Evolutionary conservation across 2,797 vertebrate species (phyloP).

Genomic region (Amphiprion clarkii): DNA sequence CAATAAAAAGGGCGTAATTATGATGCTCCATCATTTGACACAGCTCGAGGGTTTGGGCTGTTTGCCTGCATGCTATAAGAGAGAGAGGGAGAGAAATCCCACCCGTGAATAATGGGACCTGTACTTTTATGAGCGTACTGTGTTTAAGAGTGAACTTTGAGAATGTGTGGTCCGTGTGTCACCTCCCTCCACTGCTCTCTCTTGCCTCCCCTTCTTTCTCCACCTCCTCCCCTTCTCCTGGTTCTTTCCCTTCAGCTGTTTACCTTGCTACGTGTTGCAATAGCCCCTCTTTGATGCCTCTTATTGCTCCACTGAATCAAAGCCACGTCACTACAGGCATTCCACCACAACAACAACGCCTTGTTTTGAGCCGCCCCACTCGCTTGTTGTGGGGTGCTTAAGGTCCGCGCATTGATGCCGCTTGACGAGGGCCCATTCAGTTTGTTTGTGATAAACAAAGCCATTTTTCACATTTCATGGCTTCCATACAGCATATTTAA

Average conservation of each 20-base stretch:
- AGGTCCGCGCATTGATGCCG: slow-evolving; percentile 28
- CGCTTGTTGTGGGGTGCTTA: slow-evolving; percentile 47
- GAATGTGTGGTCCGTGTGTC: slow-evolving; percentile 86
- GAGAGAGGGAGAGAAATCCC: slow-evolving; percentile 75
- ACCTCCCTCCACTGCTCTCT: slow-evolving; percentile 54
- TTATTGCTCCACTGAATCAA: slow-evolving; percentile 59
- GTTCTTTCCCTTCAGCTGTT: slow-evolving; percentile 66
- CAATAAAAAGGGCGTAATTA: slow-evolving; percentile 88
- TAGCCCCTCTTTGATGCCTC: slow-evolving; percentile 58
- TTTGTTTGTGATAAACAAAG: slow-evolving; percentile 69
- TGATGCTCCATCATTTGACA: slow-evolving; percentile 87
- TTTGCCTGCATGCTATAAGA: slow-evolving; percentile 69
- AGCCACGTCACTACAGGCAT: slow-evolving; percentile 62
- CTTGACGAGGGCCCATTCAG: slow-evolving; percentile 55
- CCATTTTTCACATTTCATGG: slow-evolving; percentile 62
- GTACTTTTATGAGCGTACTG: slow-evolving; percentile 79
- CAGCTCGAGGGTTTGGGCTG: slow-evolving; percentile 79
- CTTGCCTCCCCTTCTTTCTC: slow-evolving; percentile 1
- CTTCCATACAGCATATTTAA: slow-evolving; percentile 50
- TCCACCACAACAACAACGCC: slow-evolving; percentile 57
- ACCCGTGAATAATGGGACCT: slow-evolving; percentile 85
- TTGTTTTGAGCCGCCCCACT: slow-evolving; percentile 52
- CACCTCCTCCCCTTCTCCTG: slow-evolving; percentile 15
- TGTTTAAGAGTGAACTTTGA: slow-evolving; percentile 84
- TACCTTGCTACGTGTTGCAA: slow-evolving; percentile 73